Percentiles rank a stretch among this genome's conserved stretches.
Conservation (phyloP, 2,888 invertebrate genomes). For the Limnephilus lunatus region DNA sequence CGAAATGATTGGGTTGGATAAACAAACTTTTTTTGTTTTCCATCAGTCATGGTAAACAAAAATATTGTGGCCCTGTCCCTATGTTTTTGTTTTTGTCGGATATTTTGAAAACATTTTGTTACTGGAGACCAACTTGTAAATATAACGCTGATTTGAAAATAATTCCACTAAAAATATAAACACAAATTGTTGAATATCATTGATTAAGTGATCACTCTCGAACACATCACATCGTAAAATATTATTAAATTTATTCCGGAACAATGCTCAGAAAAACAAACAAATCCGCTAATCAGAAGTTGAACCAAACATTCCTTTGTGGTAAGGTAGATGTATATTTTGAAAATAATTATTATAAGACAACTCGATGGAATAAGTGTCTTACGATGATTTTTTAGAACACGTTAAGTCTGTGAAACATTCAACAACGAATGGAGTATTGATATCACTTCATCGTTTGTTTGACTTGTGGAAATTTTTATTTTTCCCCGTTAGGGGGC, state of each 20-base stretch:
- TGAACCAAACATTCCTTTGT: neutral
- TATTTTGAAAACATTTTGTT: too few species aligned
- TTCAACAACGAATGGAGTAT: neutral
- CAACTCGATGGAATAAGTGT: neutral
- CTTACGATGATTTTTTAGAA: neutral
- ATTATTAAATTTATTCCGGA: neutral
- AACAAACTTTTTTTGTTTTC: too few species aligned
- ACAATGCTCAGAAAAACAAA: neutral
- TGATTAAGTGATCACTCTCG: neutral
- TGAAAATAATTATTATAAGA: neutral
- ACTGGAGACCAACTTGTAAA: neutral
- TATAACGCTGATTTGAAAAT: neutral
- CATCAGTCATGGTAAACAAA: too few species aligned
- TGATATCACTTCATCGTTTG: neutral
- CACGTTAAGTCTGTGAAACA: neutral
- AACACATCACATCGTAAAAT: neutral
- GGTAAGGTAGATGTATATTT: neutral
- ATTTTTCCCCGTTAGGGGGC: neutral
- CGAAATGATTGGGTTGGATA: too few species aligned
- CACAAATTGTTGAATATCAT: neutral
- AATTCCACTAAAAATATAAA: neutral
- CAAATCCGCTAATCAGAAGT: neutral
- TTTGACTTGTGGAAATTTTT: neutral
- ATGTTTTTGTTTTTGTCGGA: too few species aligned
- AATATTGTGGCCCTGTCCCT: too few species aligned